Base-by-base conservation (phyloP, 1,140 invertebrate genomes). In the Protaetia brevitarsis region DNA sequence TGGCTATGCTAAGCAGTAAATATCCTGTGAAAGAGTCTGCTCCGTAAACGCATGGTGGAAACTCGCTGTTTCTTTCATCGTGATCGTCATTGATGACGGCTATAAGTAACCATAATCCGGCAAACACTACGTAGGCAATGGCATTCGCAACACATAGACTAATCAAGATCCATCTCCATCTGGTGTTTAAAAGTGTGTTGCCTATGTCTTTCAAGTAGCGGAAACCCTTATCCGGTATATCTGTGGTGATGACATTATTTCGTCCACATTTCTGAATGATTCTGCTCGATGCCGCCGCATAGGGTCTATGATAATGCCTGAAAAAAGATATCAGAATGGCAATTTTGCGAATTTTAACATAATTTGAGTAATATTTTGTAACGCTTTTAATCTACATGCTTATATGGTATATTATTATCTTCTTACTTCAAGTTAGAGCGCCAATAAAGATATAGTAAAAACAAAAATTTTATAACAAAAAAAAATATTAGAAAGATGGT, bases 151-250 rank as follows among this genome's bases (percentile, higher is more conserved):
- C 16, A 59, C 66, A 68, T 72, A 86, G 82, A 60, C 84, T 70
- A 2, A 82, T 73, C n/a, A 86, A 73, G 58, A 86, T 81, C 72
- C 84, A 86, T 5, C 83, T 80, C 86, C 86, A 87, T 68, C 85
- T 80, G 68, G 82, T 80, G 68, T 85, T 82, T 71, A 87, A 81
- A 66, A 87, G 76, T 45, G 86, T 87, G 30, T 84, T 86, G 30
- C 86, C 82, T 11, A 84, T 79, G 73, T 87, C 86, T 45, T 83
- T 73, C 73, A 85, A 80, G 68, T 86, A 86, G 41, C 82, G 82
- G 4, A 72, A 16, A 21, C 63, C 66, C 64, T 76, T 76, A 2
- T 60, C 37, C 2, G 69, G 71, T 6, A 70, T 60, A 37, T 72
- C 59, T 11, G 58, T 72, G 10, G 70, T 27, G 21, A 70, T 70